Evolutionary conservation across 2,888 invertebrate genomes (phyloP), one percentile per base, ranked within the genome.

Genomic region (Phaonia tiefii): DNA sequence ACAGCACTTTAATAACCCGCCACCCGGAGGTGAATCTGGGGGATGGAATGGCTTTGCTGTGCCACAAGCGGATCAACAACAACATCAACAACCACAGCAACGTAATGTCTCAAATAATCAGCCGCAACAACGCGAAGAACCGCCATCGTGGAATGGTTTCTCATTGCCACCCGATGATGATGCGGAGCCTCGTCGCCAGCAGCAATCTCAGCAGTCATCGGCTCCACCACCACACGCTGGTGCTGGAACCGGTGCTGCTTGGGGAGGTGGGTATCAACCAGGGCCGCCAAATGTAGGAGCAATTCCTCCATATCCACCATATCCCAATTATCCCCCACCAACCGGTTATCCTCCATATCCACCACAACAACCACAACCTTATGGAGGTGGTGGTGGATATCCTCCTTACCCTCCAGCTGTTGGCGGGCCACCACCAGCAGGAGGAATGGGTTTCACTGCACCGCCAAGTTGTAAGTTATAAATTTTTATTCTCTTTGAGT

Each of bases 401-500:
- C 75, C 84, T 56, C 79, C 86, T 7, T 49, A 85, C 83, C 49
- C 83, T 80, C 63, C 71, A 82, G 49, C 81, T 58, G 78, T 74
- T 81, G 81, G 81, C 67, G 78, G 67, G 56, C 72, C 75, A 72
- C 75, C 75, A 72, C 49, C 71, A 20, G 76, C 83, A 26, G 86
- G 85, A 69, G 86, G 85, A 17, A 87, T 89, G 88, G 90, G 91
- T 71, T 90, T 90, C 69, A 87, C 88, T 74, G 85, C 89, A 84
- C 88, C 88, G 13, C 88, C 90, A 69, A 86, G 89, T 87, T 90
- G 91, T 91, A 85, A 90, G 89, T 89, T 67, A 70, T 80, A 39
- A 73, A 74, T 54, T 80, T 58, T 74, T 73, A 51, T 54, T 54
- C 11, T 54, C 11, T 67, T 75, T 75, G 20, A 42, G 42, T 44